Conservation (phyloP, 2,888 invertebrate genomes). For the Thecocarcelia acutangulata region DNA sequence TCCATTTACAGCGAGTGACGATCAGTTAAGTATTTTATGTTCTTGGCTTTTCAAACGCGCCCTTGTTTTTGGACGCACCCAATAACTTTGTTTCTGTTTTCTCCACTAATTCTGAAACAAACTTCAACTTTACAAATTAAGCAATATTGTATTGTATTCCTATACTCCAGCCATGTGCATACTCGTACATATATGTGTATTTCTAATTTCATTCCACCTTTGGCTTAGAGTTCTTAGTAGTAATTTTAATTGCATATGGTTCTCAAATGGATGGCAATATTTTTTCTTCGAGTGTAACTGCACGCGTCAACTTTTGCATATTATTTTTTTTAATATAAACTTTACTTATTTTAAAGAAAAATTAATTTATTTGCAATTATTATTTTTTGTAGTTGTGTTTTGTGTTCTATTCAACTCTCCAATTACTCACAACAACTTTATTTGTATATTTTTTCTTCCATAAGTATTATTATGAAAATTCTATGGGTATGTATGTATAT, state of each 20-base stretch:
- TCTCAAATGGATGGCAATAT: not conserved
- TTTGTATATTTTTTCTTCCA: conserved; percentile 47
- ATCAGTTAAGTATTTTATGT: conserved; percentile 9
- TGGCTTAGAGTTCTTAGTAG: too few species aligned
- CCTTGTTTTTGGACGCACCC: conserved; percentile 53
- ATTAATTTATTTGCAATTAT: conserved; percentile 11
- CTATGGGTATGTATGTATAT: not conserved
- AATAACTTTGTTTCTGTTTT: conserved; percentile 2
- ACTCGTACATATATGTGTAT: too few species aligned
- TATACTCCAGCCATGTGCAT: too few species aligned
- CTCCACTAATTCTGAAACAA: too few species aligned
- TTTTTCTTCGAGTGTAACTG: conserved; percentile 11
- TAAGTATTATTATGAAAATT: conserved; percentile 28
- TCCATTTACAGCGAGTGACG: conserved; percentile 21
- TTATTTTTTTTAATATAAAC: not conserved
- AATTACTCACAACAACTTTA: conserved; percentile 51
- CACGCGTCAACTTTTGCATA: not conserved
- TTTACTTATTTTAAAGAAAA: conserved; percentile 5
- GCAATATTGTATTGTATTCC: too few species aligned
- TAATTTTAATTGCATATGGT: too few species aligned
- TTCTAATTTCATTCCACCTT: too few species aligned
- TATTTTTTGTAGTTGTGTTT: conserved; percentile 23
- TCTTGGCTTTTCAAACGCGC: conserved; percentile 44
- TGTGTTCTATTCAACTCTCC: conserved; percentile 41
- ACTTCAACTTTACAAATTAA: too few species aligned